A percentile compares a stretch with the other conserved stretches of the same genome.
Evolutionary conservation across 92 coral and sea anemone species (phyloP).

Genomic region (Heteractis magnifica): DNA sequence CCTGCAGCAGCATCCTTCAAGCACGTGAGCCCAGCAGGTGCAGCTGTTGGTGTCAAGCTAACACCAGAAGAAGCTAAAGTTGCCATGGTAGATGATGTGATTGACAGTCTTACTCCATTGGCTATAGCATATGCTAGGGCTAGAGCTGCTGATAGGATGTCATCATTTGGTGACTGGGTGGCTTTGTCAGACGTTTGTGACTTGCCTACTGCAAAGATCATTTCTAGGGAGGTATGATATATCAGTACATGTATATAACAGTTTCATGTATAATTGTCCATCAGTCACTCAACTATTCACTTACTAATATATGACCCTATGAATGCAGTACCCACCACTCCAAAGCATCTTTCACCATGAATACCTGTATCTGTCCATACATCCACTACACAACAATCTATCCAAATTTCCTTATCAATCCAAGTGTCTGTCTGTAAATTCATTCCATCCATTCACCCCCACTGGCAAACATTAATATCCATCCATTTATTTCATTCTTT

Average conservation of each 20-base stretch:
- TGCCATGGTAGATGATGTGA: conserved; percentile 95
- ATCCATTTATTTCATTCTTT: too few relatives aligned
- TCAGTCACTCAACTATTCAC: too few relatives aligned
- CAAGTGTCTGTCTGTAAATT: too few relatives aligned
- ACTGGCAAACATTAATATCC: not conserved
- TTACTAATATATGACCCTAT: too few relatives aligned
- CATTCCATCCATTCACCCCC: too few relatives aligned
- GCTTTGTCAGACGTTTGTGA: conserved; percentile 95
- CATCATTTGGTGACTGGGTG: conserved; percentile 99
- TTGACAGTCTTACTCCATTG: conserved; percentile 82
- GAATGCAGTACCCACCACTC: not conserved
- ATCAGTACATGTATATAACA: not conserved
- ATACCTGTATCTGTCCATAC: too few relatives aligned
- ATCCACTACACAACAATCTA: too few relatives aligned
- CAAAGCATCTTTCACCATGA: too few relatives aligned
- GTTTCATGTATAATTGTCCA: not conserved
- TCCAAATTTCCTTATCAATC: too few relatives aligned
- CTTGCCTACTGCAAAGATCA: conserved; percentile 84
- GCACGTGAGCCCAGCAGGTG: conserved; percentile 99
- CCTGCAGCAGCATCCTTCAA: conserved; percentile 98
- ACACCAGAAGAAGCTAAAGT: conserved; percentile 86
- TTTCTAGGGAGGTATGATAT: conserved; percentile 83
- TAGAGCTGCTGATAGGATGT: conserved; percentile 98
- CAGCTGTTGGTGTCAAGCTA: conserved; percentile 85
- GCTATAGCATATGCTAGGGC: conserved; percentile 99